Percentiles rank a stretch among this genome's conserved stretches.
Conservation (phyloP, 1,140 invertebrate species). For the Armadillidium nasatum region DNA sequence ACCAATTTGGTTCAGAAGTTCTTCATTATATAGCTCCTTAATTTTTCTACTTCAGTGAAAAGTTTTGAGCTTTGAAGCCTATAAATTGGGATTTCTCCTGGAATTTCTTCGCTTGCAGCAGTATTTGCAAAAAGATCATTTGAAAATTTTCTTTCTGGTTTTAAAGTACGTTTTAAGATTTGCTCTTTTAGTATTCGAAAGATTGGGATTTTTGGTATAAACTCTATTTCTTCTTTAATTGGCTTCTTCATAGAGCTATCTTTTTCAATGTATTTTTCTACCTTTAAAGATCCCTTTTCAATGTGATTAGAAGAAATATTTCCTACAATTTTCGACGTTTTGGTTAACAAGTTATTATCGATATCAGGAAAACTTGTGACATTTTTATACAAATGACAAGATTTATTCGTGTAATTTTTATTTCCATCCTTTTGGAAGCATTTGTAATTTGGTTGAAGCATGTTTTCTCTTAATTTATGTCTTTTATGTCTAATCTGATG, state of each 20-base stretch:
- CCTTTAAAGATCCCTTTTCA: neutral
- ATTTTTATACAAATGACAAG: too few relatives aligned
- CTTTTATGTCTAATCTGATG: too few relatives aligned
- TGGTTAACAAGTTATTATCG: too few relatives aligned
- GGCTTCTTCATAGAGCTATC: neutral
- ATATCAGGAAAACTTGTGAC: too few relatives aligned
- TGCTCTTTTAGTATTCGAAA: neutral
- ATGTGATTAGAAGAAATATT: neutral
- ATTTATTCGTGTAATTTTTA: too few relatives aligned
- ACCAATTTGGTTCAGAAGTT: neutral
- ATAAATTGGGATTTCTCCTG: neutral
- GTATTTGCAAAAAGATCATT: neutral
- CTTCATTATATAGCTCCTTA: slow-evolving; percentile 2
- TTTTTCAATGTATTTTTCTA: neutral
- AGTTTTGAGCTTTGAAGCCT: neutral
- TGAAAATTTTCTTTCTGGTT: neutral
- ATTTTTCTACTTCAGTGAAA: neutral
- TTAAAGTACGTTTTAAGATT: neutral
- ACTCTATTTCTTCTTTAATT: neutral
- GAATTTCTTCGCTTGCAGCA: neutral
- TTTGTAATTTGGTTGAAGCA: too few relatives aligned
- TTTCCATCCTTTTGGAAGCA: too few relatives aligned
- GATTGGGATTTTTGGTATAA: neutral
- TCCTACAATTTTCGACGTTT: neutral
- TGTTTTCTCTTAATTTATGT: too few relatives aligned